Base-by-base conservation (phyloP, 1,140 invertebrate genomes). In the Chlorops oryzae region DNA sequence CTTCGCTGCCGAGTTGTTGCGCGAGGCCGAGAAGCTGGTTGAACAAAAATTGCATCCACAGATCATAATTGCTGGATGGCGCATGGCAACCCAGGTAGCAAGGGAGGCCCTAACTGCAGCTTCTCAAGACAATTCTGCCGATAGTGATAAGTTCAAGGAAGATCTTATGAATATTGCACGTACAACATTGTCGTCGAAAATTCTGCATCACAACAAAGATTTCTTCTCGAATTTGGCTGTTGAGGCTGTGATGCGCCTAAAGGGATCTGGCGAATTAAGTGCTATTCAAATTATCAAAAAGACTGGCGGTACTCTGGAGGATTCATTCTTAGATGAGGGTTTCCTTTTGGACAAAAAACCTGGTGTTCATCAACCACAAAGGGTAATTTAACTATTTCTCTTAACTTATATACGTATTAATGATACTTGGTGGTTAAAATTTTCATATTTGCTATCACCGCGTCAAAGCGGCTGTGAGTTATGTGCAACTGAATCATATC, bases 201-300 rank as follows among this genome's bases (percentile, higher is more conserved):
- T 99, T 73, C 76, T 99, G 0, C 89, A 90, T 41, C 95, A 98
- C 63, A 92, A 99, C 67, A 98, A 97, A 77, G 94, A 98, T 57
- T 86, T 95, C 65, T 99, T 99, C 72, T 81, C 94, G 50, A 90
- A 93, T 54, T 78, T 99, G 39, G 91, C 94, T 43, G 95, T 99
- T 0, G 87, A 98, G 75, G 95, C 96, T 48, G 88, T 99, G 12
- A 69, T 98, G 3, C 80, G 96, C 63, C 77, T 99, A 4, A 98
- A 98, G 76, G 94, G 94, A 22, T 94, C 91, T 51, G 92, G 90
- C 18, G 94, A 96, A 75, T 75, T 99, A 5, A 86, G 91, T 62
- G 92, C 96, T 15, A 98, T 99, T 72, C 96, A 99, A 74, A 87
- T 99, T 15, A 96, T 99, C 38, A 99, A 98, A 68, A 97, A 96